Evolutionary conservation across 1,140 invertebrate genomes (phyloP).

Genomic region (Drosophila trapezifrons): DNA sequence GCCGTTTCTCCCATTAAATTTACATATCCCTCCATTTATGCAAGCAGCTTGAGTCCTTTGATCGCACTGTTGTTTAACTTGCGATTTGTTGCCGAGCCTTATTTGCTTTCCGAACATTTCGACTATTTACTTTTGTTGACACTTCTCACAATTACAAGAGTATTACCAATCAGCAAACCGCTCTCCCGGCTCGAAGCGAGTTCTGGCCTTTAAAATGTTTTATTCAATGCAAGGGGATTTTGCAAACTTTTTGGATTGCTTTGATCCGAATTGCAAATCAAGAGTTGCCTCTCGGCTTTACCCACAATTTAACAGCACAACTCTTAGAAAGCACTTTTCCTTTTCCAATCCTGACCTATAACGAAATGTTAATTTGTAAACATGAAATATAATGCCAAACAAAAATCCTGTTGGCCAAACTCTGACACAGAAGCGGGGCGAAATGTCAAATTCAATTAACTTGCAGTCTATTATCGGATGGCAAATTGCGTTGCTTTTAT

Average conservation of each 20-base stretch:
- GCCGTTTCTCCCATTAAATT: neutral
- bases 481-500: constrained; percentile 1
- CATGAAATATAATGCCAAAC: neutral
- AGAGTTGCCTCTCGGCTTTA: neutral
- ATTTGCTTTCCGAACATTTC: constrained; percentile 16
- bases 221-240: constrained; percentile 3
- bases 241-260: neutral
- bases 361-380: neutral
- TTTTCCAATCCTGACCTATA: neutral
- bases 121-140: constrained; percentile 6
- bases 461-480: neutral
- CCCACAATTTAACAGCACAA: constrained; percentile 5
- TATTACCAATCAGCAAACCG: constrained; percentile 3
- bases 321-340: no score
- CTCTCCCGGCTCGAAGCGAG: no score
- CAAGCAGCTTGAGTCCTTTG: constrained; percentile 1
- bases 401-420: neutral
- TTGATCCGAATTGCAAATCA: neutral
- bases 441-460: constrained; percentile 11
- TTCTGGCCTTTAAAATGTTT: constrained; percentile 1
- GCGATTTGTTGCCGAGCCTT: constrained; percentile 5
- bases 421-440: neutral
- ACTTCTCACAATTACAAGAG: neutral
- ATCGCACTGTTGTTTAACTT: constrained; percentile 6
- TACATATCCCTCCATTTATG: neutral